Evolutionary conservation across 92 coral and sea anemone genomes (phyloP).

Genomic region (Scolanthus callimorphus): DNA sequence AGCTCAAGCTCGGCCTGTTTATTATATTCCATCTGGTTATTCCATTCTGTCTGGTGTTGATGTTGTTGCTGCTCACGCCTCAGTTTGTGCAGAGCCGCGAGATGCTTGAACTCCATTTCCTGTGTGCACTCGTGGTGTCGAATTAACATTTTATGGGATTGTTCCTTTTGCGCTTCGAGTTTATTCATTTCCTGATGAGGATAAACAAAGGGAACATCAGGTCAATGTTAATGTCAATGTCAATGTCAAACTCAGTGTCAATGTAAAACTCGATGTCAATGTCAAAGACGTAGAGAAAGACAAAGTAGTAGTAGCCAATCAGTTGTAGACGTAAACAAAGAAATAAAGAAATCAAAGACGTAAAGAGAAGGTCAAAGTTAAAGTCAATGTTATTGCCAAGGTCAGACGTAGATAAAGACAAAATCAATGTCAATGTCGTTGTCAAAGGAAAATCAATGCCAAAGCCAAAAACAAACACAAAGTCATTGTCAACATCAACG

Average conservation of each 20-base stretch:
- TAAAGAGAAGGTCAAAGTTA: not conserved
- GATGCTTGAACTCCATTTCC: conserved; percentile 92
- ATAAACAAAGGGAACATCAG: too few relatives aligned
- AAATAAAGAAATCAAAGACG: not conserved
- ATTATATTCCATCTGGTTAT: conserved; percentile 95
- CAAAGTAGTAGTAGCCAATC: too few relatives aligned
- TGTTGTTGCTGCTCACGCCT: conserved; percentile 94
- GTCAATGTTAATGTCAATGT: too few relatives aligned
- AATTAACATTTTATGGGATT: conserved; percentile 88
- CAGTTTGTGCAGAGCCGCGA: conserved; percentile 79
- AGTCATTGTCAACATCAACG: not conserved
- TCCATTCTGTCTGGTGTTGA: conserved; percentile 94
- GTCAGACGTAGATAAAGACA: not conserved
- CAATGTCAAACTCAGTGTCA: too few relatives aligned
- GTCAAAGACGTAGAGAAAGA: too few relatives aligned
- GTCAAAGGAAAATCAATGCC: not conserved
- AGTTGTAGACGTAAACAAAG: too few relatives aligned
- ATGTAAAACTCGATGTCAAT: too few relatives aligned
- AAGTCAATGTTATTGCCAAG: not conserved
- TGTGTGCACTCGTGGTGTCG: conserved; percentile 99
- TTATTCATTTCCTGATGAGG: conserved; percentile 98
- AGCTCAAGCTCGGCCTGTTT: conserved; percentile 90
- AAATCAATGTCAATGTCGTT: too few relatives aligned
- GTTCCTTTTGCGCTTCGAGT: conserved; percentile 82
- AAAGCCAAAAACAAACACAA: not conserved